Base-by-base conservation (phyloP, 2,797 vertebrate genomes). In the Labeo calbasu region DNA sequence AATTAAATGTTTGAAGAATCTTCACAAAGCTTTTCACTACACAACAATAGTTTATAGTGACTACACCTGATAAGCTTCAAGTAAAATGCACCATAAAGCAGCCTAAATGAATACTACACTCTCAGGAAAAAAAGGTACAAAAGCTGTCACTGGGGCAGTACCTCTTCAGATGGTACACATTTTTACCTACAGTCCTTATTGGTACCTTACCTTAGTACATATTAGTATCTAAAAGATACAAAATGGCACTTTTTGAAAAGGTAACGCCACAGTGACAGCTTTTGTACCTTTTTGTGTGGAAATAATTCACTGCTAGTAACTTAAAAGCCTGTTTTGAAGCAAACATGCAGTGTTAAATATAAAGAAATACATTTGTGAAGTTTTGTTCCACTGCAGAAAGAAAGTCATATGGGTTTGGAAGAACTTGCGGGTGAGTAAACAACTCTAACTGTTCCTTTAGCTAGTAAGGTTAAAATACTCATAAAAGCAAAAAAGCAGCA, bases 311-410 rank as follows among this genome's bases (percentile, higher is more conserved):
- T 55, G 55, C 36, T 8, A 75, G 10, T 0, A 10, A 73, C 50
- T 73, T 73, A 19, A 53, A 55, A 55, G 70, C 14, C 14, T 3
- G 70, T 72, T 51, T 51, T 32, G 48, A 0, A 51, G 25, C 28
- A n/a, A 53, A 12, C 4, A 28, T 32, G 10, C 32, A 13, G 1
- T 8, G 28, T 55, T 59, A n/a, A n/a, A 4, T 50, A 25, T 9
- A 15, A 68, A 55, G n/a, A 48, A 72, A 50, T 4, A 51, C 14
- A 23, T 11, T 14, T 25, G 23, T 28, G 14, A 75, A 57, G 72
- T 40, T 51, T 72, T 75, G 28, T n/a, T 57, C 51, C 12, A 75
- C 51, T 57, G 19, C 19, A 75, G 25, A 73, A 73, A 28, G 28
- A 73, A 73, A 21, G 50, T 11, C 71, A 55, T 14, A 9, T 1